phyloP scores from a whole-genome alignment of 2,113 vertebrate species.

The Pluvialis apricaria region DNA sequence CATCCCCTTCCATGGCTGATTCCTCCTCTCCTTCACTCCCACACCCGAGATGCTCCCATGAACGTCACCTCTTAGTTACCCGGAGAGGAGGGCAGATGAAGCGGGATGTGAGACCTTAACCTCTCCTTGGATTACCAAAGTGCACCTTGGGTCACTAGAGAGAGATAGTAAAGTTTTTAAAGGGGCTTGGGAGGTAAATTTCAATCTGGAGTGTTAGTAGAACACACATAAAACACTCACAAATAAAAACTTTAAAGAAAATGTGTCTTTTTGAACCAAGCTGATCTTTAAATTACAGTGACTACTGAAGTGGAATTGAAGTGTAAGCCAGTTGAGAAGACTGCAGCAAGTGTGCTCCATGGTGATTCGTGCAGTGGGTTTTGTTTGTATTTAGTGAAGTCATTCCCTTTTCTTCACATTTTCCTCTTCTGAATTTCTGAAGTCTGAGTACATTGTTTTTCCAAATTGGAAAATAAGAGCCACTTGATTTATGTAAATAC shows the following conservation, averaged over 20 bases:
- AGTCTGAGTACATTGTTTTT: not conserved
- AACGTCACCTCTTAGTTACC: not conserved
- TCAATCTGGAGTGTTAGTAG: not conserved
- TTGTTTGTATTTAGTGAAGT: conserved; percentile 18
- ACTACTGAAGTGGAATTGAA: not conserved
- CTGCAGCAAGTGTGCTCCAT: not conserved
- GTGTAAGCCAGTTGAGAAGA: not conserved
- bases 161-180: not conserved
- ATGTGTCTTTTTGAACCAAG: not conserved
- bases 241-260: not conserved
- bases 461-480: not conserved
- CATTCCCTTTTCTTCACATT: not conserved
- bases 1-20: not conserved
- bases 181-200: not conserved
- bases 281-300: not conserved
- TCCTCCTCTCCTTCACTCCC: not conserved
- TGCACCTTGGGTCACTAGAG: no score
- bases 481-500: not conserved
- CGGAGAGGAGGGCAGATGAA: not conserved
- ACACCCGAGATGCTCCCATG: not conserved
- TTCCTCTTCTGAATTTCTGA: not conserved
- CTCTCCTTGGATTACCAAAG: not conserved
- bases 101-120: not conserved
- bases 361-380: not conserved
- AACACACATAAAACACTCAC: not conserved